A percentile compares a stretch with the other conserved stretches of the same genome.
Conservation (phyloP, 2,888 invertebrate species). For the Cybosia mesomella region DNA sequence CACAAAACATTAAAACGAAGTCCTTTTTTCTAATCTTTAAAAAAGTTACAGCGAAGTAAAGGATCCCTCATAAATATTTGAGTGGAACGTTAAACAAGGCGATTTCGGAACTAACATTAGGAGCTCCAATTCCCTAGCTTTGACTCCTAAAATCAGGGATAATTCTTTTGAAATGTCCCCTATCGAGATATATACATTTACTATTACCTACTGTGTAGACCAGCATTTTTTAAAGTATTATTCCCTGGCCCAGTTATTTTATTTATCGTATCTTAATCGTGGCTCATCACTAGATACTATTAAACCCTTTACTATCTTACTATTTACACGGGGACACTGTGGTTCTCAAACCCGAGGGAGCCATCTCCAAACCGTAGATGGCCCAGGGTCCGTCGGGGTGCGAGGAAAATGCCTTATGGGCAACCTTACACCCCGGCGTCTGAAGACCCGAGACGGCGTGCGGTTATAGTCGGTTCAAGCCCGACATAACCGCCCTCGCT, state of each 20-base stretch:
- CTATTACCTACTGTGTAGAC: not conserved
- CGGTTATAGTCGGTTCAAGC: no score
- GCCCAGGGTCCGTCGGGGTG: no score
- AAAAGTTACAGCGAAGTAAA: slow-evolving; percentile 17
- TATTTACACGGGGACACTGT: no score
- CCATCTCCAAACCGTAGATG: no score
- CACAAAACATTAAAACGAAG: slow-evolving; percentile 15
- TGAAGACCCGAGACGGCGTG: no score
- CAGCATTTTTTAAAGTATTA: not conserved
- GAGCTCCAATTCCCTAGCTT: slow-evolving; percentile 7
- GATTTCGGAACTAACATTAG: slow-evolving; percentile 23
- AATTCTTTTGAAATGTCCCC: slow-evolving; percentile 10
- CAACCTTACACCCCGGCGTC: no score
- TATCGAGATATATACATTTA: not conserved
- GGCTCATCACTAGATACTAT: no score
- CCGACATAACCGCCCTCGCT: no score
- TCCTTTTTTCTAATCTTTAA: slow-evolving; percentile 12
- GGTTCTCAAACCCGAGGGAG: no score
- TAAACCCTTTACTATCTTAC: no score
- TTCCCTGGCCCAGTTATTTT: not conserved
- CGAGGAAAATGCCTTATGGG: no score
- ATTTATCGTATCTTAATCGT: not conserved
- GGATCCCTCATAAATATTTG: slow-evolving; percentile 36
- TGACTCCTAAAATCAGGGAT: slow-evolving; percentile 24
- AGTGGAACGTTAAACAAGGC: slow-evolving; percentile 27